Evolutionary conservation across 2,797 vertebrate species (phyloP).

Genomic region (Cossypha caffra): DNA sequence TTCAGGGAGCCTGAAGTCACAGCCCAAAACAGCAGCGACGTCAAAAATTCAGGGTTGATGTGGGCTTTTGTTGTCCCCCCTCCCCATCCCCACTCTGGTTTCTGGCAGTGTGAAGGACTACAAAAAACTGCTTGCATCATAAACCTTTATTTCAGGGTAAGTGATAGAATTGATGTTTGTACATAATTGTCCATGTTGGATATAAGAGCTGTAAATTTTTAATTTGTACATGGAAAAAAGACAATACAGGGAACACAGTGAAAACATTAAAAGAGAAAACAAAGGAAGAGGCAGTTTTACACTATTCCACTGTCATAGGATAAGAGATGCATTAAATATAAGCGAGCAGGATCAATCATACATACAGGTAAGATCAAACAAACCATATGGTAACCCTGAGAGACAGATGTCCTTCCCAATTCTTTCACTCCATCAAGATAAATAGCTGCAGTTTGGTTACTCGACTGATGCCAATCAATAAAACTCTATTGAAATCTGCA

Average conservation of each 20-base stretch:
- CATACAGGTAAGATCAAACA: conserved; percentile 11
- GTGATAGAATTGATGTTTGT: background rate
- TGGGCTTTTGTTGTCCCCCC: background rate
- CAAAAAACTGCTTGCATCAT: conserved; percentile 5
- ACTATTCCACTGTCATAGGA: background rate
- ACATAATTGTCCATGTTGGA: background rate
- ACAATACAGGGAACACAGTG: background rate
- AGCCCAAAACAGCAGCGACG: conserved; percentile 8
- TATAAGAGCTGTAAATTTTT: background rate
- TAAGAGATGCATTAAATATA: background rate
- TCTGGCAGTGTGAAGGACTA: conserved; percentile 1
- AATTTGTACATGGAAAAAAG: background rate
- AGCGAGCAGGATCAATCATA: background rate
- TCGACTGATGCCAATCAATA: background rate
- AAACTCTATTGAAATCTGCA: background rate
- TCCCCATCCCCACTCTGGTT: background rate
- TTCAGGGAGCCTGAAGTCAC: conserved; percentile 52
- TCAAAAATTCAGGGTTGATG: background rate
- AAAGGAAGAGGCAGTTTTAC: background rate
- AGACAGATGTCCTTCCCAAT: background rate
- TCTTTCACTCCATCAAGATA: conserved; percentile 7
- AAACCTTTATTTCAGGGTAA: conserved; percentile 30
- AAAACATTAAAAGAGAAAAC: background rate
- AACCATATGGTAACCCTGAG: background rate
- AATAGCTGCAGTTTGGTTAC: background rate